Conservation (phyloP, 2,113 vertebrate species). For the Myxocyprinus asiaticus region DNA sequence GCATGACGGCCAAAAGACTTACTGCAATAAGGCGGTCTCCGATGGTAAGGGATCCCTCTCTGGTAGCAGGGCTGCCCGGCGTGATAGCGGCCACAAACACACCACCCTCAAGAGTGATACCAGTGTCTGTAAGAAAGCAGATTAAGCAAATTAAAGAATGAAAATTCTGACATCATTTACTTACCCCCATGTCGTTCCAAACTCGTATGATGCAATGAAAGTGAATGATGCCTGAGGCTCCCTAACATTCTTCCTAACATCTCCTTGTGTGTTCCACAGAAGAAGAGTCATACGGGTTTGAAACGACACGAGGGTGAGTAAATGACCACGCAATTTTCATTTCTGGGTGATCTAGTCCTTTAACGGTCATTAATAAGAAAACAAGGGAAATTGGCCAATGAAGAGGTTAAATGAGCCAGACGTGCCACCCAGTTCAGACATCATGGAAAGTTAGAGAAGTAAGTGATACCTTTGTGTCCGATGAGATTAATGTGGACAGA, state of each 20-base stretch:
- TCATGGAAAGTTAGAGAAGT: not conserved
- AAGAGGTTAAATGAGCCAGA: not conserved
- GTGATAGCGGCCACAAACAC: conserved; percentile 86
- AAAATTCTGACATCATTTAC: too few relatives aligned
- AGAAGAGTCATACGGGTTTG: too few relatives aligned
- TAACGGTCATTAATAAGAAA: not conserved
- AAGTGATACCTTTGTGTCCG: conserved; percentile 89
- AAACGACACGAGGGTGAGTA: too few relatives aligned
- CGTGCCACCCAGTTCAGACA: not conserved
- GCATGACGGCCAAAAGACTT: conserved; percentile 66
- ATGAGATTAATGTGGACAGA: conserved; percentile 90
- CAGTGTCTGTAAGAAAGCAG: conserved; percentile 79
- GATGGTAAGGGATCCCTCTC: conserved; percentile 87
- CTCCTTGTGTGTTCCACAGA: too few relatives aligned
- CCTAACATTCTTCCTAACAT: too few relatives aligned
- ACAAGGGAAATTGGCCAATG: not conserved
- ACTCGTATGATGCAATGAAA: too few relatives aligned
- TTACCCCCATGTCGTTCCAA: too few relatives aligned
- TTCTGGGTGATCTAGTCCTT: too few relatives aligned
- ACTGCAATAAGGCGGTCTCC: conserved; percentile 95
- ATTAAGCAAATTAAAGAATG: not conserved
- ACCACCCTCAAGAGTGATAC: conserved; percentile 88
- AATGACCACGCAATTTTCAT: too few relatives aligned
- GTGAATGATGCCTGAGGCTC: too few relatives aligned
- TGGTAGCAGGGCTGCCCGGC: conserved; percentile 89